Base-by-base conservation (phyloP, 2,888 invertebrate species). In the Mellilla xanthometata region DNA sequence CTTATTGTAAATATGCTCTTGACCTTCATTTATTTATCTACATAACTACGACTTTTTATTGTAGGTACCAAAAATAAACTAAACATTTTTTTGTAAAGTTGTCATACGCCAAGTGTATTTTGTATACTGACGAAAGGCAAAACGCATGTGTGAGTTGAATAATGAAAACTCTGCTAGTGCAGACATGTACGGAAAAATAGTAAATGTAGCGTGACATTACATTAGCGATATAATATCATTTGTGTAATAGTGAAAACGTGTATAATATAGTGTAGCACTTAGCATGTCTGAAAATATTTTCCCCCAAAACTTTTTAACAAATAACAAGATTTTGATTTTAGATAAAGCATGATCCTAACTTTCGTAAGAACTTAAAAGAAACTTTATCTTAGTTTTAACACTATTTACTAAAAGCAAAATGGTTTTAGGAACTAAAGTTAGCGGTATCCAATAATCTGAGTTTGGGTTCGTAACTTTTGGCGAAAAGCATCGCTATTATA, bases 391-490 rank as follows among this genome's bases (percentile, higher is more conserved):
- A 26, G 28, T 48, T 24, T 40, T 23, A 35, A 24, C 22, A 36
- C 24, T 39, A 24, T 8, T 24, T 24, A 31, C 42, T 52, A 49
- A 49, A 50, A 49, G 43, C 38, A 40, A 52, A 44, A 54, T 34
- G 49, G 46, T 40, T 52, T 27, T 49, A 47, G 39, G 33, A 54
- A 48, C 49, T 47, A 15, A 48, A 54, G 40, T 46, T 42, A 41
- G 43, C 32, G 29, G 42, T 48, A 55, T 55, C 54, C 55, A 57
- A 57, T 55, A 52, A 53, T 45, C 38, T 27, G 43, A 57, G 40
- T 53, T 53, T 22, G 49, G 40, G 52, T 44, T 51, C 46, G 46
- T 42, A 45, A 54, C 43, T 54, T 54, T 45, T 31, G 9, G 33
- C 10, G 33, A 41, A 51, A 44, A 32, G 39, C 39, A 52, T 39